These are phyloP conservation scores for Antheraea mylitta DNA, from an alignment of 1,140 invertebrate species.

Conservation along the genomic window DNA sequence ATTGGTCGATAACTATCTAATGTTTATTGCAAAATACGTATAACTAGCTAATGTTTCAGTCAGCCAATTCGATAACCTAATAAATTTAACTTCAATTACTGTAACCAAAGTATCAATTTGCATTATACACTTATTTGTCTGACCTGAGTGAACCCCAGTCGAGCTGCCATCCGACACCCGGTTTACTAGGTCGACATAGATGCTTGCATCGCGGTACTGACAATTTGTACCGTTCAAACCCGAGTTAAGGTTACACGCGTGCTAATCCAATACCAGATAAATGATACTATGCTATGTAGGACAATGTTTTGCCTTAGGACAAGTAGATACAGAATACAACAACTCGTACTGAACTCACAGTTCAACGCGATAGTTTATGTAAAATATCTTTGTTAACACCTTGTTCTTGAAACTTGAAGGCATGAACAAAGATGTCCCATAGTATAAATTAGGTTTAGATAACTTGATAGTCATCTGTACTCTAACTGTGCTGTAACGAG, in stretches of 20 bases:
- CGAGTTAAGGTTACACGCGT: slow-evolving; percentile 45
- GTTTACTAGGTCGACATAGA: slow-evolving; percentile 54
- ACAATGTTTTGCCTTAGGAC: slow-evolving; percentile 25
- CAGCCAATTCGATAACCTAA: neutral
- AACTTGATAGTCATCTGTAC: too few species aligned
- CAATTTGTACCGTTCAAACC: slow-evolving; percentile 63
- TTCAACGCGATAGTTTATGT: neutral
- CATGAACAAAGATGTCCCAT: neutral
- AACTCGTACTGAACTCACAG: neutral
- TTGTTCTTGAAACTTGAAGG: neutral
- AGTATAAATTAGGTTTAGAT: too few species aligned
- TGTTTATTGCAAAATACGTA: neutral
- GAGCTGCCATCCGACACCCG: slow-evolving; percentile 45
- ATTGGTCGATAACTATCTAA: too few species aligned
- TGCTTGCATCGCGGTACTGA: slow-evolving; percentile 41
- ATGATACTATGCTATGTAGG: slow-evolving; percentile 41
- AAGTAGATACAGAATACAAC: neutral
- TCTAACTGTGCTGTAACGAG: too few species aligned
- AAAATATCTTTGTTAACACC: neutral
- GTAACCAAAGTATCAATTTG: slow-evolving; percentile 46
- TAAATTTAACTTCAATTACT: slow-evolving; percentile 9
- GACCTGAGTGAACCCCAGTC: slow-evolving; percentile 39
- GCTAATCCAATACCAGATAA: slow-evolving; percentile 45
- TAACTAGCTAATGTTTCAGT: neutral
- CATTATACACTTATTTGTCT: slow-evolving; percentile 40